These are phyloP conservation scores for Montipora capricornis DNA, from an alignment of 64 coral and sea anemone genomes.

Conservation along the genomic window DNA sequence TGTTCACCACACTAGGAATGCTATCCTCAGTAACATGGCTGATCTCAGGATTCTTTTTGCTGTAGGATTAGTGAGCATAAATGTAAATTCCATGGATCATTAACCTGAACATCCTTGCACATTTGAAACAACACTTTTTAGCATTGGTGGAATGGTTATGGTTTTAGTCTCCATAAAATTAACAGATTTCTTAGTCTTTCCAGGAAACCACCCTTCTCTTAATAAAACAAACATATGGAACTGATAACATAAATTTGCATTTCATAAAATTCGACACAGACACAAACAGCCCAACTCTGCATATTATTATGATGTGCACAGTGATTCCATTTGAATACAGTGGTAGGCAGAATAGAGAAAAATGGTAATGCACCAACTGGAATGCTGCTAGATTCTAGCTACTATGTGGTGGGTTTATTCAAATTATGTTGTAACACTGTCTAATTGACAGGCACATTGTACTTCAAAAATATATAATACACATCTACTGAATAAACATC, in stretches of 20 bases:
- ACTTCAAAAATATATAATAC: neutral
- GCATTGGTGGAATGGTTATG: constrained; percentile 21
- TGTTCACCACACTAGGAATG: too few species aligned
- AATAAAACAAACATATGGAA: neutral
- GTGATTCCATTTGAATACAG: neutral
- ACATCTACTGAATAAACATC: too few species aligned
- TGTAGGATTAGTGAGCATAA: constrained; percentile 9
- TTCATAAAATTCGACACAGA: constrained; percentile 19
- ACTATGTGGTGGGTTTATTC: too few species aligned
- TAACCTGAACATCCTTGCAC: too few species aligned
- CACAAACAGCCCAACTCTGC: neutral
- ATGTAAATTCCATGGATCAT: neutral
- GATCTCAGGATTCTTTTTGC: constrained; percentile 3
- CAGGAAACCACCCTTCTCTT: neutral
- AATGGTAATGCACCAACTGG: too few species aligned
- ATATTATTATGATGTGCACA: neutral
- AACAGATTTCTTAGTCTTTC: neutral
- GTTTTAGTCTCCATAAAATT: constrained; percentile 5
- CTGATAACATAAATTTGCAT: constrained; percentile 16
- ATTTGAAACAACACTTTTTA: constrained; percentile 8
- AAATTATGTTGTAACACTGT: too few species aligned
- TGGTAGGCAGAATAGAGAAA: neutral
- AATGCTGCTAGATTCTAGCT: too few species aligned
- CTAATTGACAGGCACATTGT: neutral
- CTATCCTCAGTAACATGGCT: neutral